Evolutionary conservation across 2,888 invertebrate species (phyloP), one percentile per base, ranked within the genome.

Genomic region (Pseudoips prasinana): DNA sequence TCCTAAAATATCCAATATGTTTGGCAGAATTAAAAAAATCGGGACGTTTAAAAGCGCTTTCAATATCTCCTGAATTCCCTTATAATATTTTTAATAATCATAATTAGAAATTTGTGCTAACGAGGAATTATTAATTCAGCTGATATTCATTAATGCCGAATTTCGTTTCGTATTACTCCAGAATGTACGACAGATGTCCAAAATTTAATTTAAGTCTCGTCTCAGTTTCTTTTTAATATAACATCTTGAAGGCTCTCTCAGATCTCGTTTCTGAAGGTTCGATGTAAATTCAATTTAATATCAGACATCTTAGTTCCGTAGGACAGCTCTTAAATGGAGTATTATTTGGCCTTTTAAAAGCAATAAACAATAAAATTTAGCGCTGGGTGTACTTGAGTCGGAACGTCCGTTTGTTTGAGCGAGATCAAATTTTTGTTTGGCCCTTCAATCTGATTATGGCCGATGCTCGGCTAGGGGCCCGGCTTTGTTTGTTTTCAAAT

Each of bases 171-270:
- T 63, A 69, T 71, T 56, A 64, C 61, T 62, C 60, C 46, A 51
- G 58, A 61, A 61, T 73, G 73, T 75, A 77, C 80, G 73, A 78
- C 82, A 83, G 82, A 82, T 84, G 83, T 83, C 80, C 78, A 61
- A 68, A 74, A 75, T 77, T 82, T 77, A 78, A 84, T 80, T 80
- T 80, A 64, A 73, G 62, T 56, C 64, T 57, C 68, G 70, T 73
- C 70, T 69, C 58, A 73, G 65, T 76, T 74, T 79, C 78, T 80
- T 82, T n/a, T 80, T 71, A 74, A 77, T 77, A 76, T 79, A 53
- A 76, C 66, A 73, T 71, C 68, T 58, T 55, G 57, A 58, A 70
- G 55, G 59, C 54, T 57, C 57, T 39, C 50, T 33, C 39, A 35
- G 61, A 63, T 68, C 60, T 67, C 57, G 58, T 71, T 64, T 66